phyloP scores from a whole-genome alignment of 2,888 invertebrate species.

The Diarsia dahlii region DNA sequence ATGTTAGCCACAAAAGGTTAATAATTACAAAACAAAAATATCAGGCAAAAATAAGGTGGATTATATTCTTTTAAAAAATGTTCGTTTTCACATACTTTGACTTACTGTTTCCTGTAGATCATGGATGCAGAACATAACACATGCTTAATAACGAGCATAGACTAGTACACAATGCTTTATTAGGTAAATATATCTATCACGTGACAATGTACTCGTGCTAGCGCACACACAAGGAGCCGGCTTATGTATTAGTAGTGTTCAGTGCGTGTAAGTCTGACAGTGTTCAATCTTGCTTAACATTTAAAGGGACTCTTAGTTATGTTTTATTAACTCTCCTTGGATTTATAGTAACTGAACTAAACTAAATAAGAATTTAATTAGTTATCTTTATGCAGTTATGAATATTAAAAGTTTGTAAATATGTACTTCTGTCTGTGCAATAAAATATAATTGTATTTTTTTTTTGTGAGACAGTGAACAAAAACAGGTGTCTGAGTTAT shows the following conservation, averaged over 20 bases:
- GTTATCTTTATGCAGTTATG: constrained; percentile 34
- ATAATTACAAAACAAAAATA: constrained; percentile 82
- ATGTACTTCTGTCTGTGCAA: constrained; percentile 46
- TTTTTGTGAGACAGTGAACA: constrained; percentile 51
- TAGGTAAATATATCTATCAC: constrained; percentile 68
- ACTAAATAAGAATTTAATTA: constrained; percentile 16
- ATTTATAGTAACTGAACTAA: constrained; percentile 19
- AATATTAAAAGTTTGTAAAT: constrained; percentile 26
- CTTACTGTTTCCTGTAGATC: constrained; percentile 95
- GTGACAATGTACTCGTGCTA: constrained; percentile 71
- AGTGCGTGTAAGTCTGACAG: constrained; percentile 39
- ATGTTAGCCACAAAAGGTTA: constrained; percentile 89
- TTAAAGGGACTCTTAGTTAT: constrained; percentile 27
- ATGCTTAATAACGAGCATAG: constrained; percentile 88
- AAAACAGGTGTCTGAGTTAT: constrained; percentile 48
- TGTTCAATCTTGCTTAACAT: constrained; percentile 31
- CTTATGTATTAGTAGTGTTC: constrained; percentile 62
- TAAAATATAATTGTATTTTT: constrained; percentile 26
- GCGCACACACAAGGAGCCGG: constrained; percentile 85
- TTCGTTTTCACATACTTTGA: constrained; percentile 89
- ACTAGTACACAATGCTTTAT: constrained; percentile 81
- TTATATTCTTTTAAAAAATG: constrained; percentile 75
- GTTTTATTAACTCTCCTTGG: constrained; percentile 5
- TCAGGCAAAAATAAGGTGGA: constrained; percentile 82
- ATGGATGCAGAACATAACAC: constrained; percentile 91